A percentile compares a stretch with the other conserved stretches of the same genome.
Evolutionary conservation across 2,888 invertebrate species (phyloP).

Genomic region (Meteorus cinctellus): DNA sequence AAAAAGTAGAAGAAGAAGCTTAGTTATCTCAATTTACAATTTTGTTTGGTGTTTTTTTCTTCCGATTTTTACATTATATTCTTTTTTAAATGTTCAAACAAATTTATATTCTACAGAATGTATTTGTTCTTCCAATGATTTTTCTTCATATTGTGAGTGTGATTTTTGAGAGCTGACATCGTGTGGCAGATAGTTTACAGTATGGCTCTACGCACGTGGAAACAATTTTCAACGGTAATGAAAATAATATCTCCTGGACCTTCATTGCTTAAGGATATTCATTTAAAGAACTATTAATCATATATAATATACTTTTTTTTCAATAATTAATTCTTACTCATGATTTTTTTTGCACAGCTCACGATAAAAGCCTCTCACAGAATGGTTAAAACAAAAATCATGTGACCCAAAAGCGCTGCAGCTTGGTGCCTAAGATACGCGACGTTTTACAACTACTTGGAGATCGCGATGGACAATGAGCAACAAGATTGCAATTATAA

Average conservation of each 20-base stretch:
- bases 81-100: not conserved
- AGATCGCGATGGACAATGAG: conserved; percentile 59
- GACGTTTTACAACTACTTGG: conserved; percentile 44
- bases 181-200: not conserved
- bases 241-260: conserved; percentile 41
- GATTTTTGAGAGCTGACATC: not conserved
- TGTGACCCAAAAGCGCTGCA: conserved; percentile 33
- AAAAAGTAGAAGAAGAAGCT: not conserved
- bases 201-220: conserved; percentile 31
- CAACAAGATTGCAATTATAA: conserved; percentile 49
- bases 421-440: conserved; percentile 31
- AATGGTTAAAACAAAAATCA: conserved; percentile 29
- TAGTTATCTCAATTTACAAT: not conserved
- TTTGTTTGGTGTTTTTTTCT: not conserved
- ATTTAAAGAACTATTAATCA: conserved; percentile 43
- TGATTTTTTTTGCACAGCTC: conserved; percentile 33
- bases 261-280: conserved; percentile 32
- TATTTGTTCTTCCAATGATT: not conserved
- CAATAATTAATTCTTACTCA: conserved; percentile 18
- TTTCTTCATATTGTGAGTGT: not conserved
- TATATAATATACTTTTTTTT: conserved; percentile 40
- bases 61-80: not conserved
- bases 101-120: not conserved
- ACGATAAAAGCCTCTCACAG: conserved; percentile 40
- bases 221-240: conserved; percentile 37